Base-by-base conservation (phyloP, 1,140 invertebrate species). In the Eumaeus atala region DNA sequence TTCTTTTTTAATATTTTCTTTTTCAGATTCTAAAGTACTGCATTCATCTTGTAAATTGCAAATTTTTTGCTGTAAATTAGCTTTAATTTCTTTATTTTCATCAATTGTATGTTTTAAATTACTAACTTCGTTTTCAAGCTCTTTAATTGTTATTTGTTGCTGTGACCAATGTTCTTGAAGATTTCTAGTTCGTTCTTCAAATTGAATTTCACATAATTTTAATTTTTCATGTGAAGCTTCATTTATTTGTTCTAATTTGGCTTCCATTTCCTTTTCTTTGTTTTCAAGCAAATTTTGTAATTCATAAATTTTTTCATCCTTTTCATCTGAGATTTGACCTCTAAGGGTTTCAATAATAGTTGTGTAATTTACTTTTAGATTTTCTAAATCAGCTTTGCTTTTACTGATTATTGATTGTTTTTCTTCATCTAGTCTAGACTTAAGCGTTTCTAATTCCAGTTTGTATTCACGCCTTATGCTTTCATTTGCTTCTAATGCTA, bases 401-500 rank as follows among this genome's bases (percentile, higher is more conserved):
- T 86, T 84, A 38, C 54, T 74, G 12, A 81, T 59, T 9, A 85
- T 76, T 37, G 64, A 33, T 52, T 77, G 73, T 57, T 86, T 83
- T 70, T 87, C 85, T 63, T 88, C 87, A 53, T 87, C 83, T 38
- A 83, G 64, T 74, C 86, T 87, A 5, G 58, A 28, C 62, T 85
- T 85, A 6, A 88, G 51, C 34, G 73, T 70, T 68, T 88, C 87
- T 42, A 87, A 64, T 58, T 87, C 84, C 28, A 62, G 66, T 68
- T 87, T 87, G 47, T 88, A 87, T 61, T 87, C 85, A 33, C 81
- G 62, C 58, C 84, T 62, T 50, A 88, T 87, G 56, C 83, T 88
- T 64, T 87, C 85, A 72, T 88, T 87, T 10, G 85, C 87, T 67
- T 88, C 84, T 56, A 87, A 56, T 21, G 85, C 84, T 49, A 87